Evolutionary conservation across 2,888 invertebrate species (phyloP), one percentile per base, ranked within the genome.

Genomic region (Helleia helle): DNA sequence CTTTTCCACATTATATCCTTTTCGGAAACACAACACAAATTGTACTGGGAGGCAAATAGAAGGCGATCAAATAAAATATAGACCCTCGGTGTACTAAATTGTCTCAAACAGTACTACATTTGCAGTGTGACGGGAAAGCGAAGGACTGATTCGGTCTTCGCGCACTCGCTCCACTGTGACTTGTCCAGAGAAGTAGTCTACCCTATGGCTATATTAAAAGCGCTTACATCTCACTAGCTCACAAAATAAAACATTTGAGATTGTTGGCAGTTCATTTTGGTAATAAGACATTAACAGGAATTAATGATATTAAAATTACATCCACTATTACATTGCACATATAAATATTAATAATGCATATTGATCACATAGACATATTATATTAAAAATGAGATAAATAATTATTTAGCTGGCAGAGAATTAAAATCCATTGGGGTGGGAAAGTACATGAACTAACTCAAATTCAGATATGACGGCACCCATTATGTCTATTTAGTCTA

Each of bases 21-120:
- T 91, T 90, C 90, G 87, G 90, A 91, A 91, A 92, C 92, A 93
- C 93, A 93, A 91, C 93, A 93, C 93, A 93, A 92, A 88, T 62
- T 72, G 85, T 77, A 81, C 83, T 72, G 75, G 71, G 64, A 70
- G 50, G 62, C 22, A 29, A 18, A 18, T 6, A 42, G 36, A n/a
- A 15, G 6, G 12, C 34, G 18, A 44, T 56, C 54, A 52, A 42
- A 49, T n/a, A n/a, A n/a, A n/a, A 49, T 56, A 41, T 51, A 54
- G 53, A 51, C 52, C n/a, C n/a, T n/a, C n/a, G n/a, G n/a, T n/a
- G n/a, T n/a, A n/a, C n/a, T n/a, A n/a, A n/a, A n/a, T n/a, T 25
- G 17, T 31, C 31, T 34, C 57, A 41, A 61, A 55, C 64, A 62
- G 65, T 60, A 64, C 70, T 55, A 57, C 42, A 65, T 71, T 81